Evolutionary conservation across 2,113 vertebrate species (phyloP).

Genomic region (Chlamydotis undulata): DNA sequence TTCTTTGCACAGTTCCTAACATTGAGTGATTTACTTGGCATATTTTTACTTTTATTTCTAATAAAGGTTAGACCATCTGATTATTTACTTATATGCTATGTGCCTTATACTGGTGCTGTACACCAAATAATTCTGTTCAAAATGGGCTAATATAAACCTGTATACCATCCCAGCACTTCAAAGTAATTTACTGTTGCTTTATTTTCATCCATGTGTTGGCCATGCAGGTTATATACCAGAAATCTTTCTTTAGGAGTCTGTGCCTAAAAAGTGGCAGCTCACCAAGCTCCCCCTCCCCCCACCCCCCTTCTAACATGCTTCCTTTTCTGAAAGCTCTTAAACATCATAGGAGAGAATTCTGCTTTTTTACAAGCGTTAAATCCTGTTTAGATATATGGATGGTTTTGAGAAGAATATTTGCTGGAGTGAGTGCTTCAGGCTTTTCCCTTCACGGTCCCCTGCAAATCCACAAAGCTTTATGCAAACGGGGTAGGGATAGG

Average conservation of each 20-base stretch:
- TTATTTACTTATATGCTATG: neutral
- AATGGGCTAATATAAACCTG: neutral
- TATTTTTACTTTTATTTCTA: neutral
- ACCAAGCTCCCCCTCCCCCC: neutral
- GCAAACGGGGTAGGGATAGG: neutral
- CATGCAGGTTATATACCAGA: neutral
- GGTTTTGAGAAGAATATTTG: neutral
- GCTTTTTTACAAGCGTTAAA: slow-evolving; percentile 9
- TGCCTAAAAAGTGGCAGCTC: neutral
- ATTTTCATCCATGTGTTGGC: neutral
- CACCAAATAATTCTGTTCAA: neutral
- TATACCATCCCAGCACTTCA: neutral
- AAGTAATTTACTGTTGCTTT: neutral
- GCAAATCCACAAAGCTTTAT: neutral
- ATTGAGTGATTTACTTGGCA: neutral
- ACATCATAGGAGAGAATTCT: neutral
- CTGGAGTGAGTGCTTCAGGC: neutral
- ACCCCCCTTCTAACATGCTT: neutral
- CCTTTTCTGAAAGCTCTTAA: neutral
- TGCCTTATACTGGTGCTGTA: neutral
- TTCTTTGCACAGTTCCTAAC: neutral
- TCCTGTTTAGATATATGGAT: neutral
- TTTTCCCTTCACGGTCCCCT: neutral
- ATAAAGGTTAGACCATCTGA: neutral
- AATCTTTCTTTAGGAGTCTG: neutral